Percentiles rank a stretch among this genome's conserved stretches.
Evolutionary conservation across 2,888 invertebrate genomes (phyloP).

Genomic region (Drosophila birchii): DNA sequence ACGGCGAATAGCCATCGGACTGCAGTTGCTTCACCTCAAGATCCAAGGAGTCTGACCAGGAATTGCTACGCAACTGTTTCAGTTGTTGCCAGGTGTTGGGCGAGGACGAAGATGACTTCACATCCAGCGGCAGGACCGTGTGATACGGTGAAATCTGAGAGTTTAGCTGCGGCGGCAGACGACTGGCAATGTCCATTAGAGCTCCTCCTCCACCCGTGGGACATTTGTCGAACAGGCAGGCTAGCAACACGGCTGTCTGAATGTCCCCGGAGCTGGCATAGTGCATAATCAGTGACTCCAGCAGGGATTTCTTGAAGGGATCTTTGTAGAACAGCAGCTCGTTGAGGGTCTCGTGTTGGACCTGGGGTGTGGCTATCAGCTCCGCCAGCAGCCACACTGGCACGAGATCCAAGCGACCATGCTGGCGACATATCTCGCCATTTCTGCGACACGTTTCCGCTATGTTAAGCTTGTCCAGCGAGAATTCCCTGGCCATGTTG

Average conservation of each 20-base stretch:
- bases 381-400: constrained; percentile 95
- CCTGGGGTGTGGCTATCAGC: constrained; percentile 87
- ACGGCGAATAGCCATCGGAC: constrained; percentile 71
- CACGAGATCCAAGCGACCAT: constrained; percentile 92
- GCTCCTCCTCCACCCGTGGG: constrained; percentile 83
- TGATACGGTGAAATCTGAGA: constrained; percentile 89
- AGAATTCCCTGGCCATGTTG: constrained; percentile 93
- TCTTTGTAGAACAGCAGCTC: constrained; percentile 91
- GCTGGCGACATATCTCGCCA: constrained; percentile 90
- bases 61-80: constrained; percentile 91
- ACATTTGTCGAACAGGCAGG: constrained; percentile 93
- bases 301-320: constrained; percentile 93
- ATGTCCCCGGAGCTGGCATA: constrained; percentile 93
- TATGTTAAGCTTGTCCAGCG: constrained; percentile 86
- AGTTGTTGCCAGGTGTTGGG: constrained; percentile 88
- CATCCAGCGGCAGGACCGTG: constrained; percentile 93
- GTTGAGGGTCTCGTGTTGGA: constrained; percentile 85
- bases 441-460: constrained; percentile 92
- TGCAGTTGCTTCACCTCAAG: constrained; percentile 68
- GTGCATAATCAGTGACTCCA: constrained; percentile 93
- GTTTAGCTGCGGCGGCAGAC: constrained; percentile 83
- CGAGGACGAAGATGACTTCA: constrained; percentile 86
- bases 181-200: constrained; percentile 48
- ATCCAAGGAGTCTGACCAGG: constrained; percentile 94
- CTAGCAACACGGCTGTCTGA: constrained; percentile 97